A percentile compares a stretch with the other conserved stretches of the same genome.
Conservation (phyloP, 2,113 vertebrate species). For the Opisthocomus hoazin region DNA sequence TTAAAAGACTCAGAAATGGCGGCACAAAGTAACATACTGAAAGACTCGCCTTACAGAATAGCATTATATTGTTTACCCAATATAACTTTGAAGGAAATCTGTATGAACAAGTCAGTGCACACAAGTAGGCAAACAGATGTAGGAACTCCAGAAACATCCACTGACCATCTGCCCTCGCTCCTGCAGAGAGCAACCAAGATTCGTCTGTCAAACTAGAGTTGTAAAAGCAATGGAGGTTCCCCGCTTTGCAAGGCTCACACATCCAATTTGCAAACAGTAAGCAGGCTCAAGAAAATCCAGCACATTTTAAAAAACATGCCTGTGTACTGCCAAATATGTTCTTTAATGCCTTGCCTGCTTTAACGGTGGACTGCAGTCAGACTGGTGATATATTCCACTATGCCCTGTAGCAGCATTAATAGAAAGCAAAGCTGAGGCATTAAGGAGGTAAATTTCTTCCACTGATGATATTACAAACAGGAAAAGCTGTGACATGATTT, state of each 20-base stretch:
- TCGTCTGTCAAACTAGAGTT: background rate
- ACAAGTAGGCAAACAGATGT: background rate
- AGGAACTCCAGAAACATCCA: background rate
- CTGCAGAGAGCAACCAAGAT: background rate
- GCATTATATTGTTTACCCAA: background rate
- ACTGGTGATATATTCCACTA: background rate
- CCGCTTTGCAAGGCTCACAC: background rate
- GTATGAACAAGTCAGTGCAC: background rate
- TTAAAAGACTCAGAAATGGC: background rate
- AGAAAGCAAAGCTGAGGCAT: background rate
- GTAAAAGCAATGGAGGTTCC: background rate
- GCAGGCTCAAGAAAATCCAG: background rate
- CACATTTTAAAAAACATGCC: background rate
- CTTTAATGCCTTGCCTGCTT: background rate
- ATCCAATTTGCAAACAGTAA: background rate
- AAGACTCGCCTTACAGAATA: background rate
- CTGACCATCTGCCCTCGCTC: background rate
- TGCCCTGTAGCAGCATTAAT: background rate
- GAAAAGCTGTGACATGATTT: background rate
- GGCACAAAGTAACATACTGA: background rate
- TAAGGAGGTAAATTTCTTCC: background rate
- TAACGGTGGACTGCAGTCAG: background rate
- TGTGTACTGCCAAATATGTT: background rate
- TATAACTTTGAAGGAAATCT: background rate
- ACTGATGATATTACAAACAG: background rate